Conservation (phyloP, 2,888 invertebrate genomes). For the Spialia ferax region DNA sequence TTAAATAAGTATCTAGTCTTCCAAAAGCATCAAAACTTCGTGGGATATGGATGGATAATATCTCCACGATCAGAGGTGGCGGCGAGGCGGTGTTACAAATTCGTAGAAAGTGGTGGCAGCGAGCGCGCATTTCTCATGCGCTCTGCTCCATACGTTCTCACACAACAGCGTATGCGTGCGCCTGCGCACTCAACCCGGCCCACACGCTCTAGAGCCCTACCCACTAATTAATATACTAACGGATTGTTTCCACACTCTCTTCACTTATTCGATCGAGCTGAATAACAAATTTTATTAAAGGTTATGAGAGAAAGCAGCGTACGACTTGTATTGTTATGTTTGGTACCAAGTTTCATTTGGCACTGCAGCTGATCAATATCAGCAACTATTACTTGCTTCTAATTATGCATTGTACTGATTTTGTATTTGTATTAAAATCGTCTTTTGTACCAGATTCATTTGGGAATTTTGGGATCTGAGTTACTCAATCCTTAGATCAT, state of each 20-base stretch:
- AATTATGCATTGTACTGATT: too few species aligned
- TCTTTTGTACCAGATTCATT: too few species aligned
- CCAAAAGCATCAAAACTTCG: neutral
- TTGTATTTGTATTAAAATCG: too few species aligned
- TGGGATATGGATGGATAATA: too few species aligned
- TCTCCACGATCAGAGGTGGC: conserved; percentile 9
- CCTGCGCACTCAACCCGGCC: conserved; percentile 39
- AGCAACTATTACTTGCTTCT: too few species aligned
- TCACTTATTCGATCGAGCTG: conserved; percentile 64
- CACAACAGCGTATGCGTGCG: conserved; percentile 59
- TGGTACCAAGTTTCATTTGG: neutral
- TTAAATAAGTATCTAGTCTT: neutral
- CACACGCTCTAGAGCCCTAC: conserved; percentile 57
- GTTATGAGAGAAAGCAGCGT: conserved; percentile 23
- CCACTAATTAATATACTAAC: conserved; percentile 77
- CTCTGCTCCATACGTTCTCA: conserved; percentile 58
- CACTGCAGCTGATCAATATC: neutral
- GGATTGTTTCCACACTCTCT: conserved; percentile 66
- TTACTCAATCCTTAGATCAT: too few species aligned
- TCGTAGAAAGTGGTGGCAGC: conserved; percentile 58
- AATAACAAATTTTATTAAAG: conserved; percentile 51
- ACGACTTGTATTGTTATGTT: neutral
- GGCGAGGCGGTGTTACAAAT: conserved; percentile 23
- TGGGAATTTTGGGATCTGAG: too few species aligned
- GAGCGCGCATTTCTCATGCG: conserved; percentile 58